Evolutionary conservation across 2,113 vertebrate species (phyloP).

Genomic region (Nibea coibor): DNA sequence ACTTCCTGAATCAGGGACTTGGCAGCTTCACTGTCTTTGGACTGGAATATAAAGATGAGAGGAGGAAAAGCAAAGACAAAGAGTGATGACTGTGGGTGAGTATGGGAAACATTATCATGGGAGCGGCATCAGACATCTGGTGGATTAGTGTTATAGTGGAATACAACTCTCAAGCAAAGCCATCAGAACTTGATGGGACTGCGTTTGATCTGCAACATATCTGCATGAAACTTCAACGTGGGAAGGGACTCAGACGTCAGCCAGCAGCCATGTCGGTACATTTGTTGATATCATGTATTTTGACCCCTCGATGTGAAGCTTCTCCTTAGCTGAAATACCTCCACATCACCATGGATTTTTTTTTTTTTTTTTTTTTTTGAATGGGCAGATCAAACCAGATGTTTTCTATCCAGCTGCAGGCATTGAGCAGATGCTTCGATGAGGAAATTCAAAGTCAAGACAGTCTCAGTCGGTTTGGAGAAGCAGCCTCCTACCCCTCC

Average conservation of each 20-base stretch:
- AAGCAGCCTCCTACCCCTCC: slow-evolving; percentile 13
- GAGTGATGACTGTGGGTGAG: not conserved
- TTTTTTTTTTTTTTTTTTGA: slow-evolving; percentile 1
- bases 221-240: slow-evolving; percentile 51
- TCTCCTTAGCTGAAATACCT: slow-evolving; percentile 37
- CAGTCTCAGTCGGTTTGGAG: not conserved
- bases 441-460: not conserved
- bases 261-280: slow-evolving; percentile 19
- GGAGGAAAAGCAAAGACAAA: slow-evolving; percentile 11
- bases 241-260: slow-evolving; percentile 18
- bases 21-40: slow-evolving; percentile 60
- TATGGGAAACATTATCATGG: slow-evolving; percentile 1
- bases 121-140: not conserved
- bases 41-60: slow-evolving; percentile 51
- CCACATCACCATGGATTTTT: slow-evolving; percentile 9
- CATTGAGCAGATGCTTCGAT: not conserved
- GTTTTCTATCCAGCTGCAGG: slow-evolving; percentile 14
- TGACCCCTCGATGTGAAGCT: slow-evolving; percentile 42
- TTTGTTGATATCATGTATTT: slow-evolving; percentile 24
- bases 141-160: not conserved
- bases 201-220: slow-evolving; percentile 46
- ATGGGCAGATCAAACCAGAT: slow-evolving; percentile 14
- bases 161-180: slow-evolving; percentile 35
- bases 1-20: slow-evolving; percentile 73
- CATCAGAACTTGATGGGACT: slow-evolving; percentile 34